Percentiles rank a stretch among this genome's conserved stretches.
These are phyloP conservation scores for Dolichotis patagonum DNA, from an alignment of 2,113 vertebrate genomes.

Conservation along the genomic window DNA sequence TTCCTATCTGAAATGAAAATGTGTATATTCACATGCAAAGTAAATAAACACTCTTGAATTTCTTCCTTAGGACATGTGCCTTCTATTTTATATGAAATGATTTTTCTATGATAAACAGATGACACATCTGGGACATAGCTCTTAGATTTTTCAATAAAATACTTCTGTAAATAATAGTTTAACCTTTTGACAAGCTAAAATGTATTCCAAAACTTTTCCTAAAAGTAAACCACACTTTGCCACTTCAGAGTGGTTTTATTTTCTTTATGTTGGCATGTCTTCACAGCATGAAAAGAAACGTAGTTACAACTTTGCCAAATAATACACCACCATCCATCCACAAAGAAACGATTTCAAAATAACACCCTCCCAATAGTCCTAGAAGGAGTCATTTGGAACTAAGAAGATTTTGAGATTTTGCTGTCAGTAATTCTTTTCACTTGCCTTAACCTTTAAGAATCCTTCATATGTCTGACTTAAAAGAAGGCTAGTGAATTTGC, in stretches of 20 bases:
- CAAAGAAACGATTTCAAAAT: background rate
- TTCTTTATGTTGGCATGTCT: constrained; percentile 60
- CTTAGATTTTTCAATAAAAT: background rate
- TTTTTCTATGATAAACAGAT: constrained; percentile 10
- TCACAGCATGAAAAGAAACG: background rate
- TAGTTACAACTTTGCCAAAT: constrained; percentile 42
- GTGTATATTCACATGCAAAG: background rate
- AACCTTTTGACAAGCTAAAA: background rate
- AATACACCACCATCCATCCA: background rate
- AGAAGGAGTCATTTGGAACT: background rate
- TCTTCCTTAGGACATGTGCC: background rate
- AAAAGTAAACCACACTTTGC: background rate
- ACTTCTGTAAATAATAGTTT: background rate
- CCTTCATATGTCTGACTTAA: constrained; percentile 3
- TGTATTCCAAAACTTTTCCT: constrained; percentile 26
- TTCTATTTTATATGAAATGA: constrained; percentile 9
- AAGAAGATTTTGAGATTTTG: background rate
- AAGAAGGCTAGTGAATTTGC: background rate
- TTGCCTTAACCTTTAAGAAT: background rate
- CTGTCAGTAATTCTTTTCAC: background rate
- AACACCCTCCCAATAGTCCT: background rate
- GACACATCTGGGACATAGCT: background rate
- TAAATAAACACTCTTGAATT: constrained; percentile 51
- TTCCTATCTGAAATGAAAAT: background rate
- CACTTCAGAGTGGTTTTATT: constrained; percentile 6